Percentiles rank a stretch among this genome's conserved stretches.
phyloP scores from a whole-genome alignment of 2,113 vertebrate species.

The Charadrius vociferus region DNA sequence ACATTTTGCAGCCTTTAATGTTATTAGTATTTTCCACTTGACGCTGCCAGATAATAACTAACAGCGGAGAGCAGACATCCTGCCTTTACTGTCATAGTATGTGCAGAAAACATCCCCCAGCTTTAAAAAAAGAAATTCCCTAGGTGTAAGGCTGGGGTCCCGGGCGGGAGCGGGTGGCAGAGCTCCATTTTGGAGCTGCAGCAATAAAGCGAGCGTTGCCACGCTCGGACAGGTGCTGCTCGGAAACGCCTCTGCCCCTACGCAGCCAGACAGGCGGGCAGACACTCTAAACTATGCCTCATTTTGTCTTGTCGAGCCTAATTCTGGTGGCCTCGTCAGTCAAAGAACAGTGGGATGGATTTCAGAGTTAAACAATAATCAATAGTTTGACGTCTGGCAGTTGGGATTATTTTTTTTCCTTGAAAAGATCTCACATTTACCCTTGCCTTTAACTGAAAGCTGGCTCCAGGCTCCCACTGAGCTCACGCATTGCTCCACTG shows the following conservation, averaged over 20 bases:
- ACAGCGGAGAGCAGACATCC: constrained; percentile 27
- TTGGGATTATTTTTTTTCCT: background rate
- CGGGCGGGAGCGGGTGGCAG: background rate
- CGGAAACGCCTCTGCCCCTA: background rate
- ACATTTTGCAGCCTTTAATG: constrained; percentile 64
- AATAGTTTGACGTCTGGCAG: background rate
- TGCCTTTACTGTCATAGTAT: constrained; percentile 1
- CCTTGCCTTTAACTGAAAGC: background rate
- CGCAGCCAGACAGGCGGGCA: background rate
- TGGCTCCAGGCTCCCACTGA: background rate
- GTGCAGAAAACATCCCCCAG: constrained; percentile 41
- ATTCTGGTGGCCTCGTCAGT: background rate
- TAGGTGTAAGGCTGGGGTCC: rapidly evolving
- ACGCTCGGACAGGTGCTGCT: background rate
- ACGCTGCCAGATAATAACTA: constrained; percentile 69
- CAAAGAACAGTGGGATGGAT: background rate
- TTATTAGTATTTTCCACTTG: constrained; percentile 68
- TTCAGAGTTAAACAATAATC: background rate
- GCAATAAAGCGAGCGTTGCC: background rate
- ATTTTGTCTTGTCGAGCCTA: background rate
- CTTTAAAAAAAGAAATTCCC: background rate
- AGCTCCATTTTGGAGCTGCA: background rate
- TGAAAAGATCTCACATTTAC: background rate
- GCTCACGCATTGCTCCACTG: background rate
- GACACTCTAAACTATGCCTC: background rate